Percentiles rank a stretch among this genome's conserved stretches.
phyloP scores from a whole-genome alignment of 2,888 invertebrate species.

The Hydrotaea cyrtoneurina region DNA sequence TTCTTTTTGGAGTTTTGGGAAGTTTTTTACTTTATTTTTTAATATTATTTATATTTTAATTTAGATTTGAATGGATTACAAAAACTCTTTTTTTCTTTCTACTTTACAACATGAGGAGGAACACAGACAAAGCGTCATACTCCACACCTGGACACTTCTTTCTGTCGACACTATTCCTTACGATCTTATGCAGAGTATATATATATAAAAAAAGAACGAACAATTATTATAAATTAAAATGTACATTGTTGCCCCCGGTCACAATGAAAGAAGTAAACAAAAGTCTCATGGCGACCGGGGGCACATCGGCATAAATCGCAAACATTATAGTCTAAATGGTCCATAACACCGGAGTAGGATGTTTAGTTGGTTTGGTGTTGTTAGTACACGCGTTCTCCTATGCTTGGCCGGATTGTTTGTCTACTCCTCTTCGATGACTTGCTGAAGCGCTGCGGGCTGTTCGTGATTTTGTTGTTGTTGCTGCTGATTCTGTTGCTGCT shows the following conservation, averaged over 20 bases:
- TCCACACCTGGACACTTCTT: neutral
- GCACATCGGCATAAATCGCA: slow-evolving; percentile 42
- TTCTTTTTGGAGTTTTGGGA: neutral
- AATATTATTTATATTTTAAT: neutral
- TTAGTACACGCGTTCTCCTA: slow-evolving; percentile 12
- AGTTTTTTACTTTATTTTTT: slow-evolving; percentile 12
- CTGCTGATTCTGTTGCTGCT: slow-evolving; percentile 62
- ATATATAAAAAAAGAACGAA: slow-evolving; percentile 13
- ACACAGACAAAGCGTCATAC: slow-evolving; percentile 26
- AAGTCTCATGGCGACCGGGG: slow-evolving; percentile 60
- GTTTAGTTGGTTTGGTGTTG: neutral
- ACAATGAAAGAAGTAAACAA: slow-evolving; percentile 34
- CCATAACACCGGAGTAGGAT: neutral
- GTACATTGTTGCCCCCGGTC: slow-evolving; percentile 54
- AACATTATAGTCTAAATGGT: slow-evolving; percentile 32
- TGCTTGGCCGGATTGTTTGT: slow-evolving; percentile 3
- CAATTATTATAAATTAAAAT: slow-evolving; percentile 19
- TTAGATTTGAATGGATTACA: neutral
- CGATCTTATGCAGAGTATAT: slow-evolving; percentile 4
- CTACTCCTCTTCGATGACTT: slow-evolving; percentile 69
- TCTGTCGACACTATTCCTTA: neutral
- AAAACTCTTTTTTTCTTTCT: slow-evolving; percentile 2
- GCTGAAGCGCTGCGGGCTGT: slow-evolving; percentile 61
- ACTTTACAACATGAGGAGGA: slow-evolving; percentile 15
- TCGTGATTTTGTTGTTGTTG: slow-evolving; percentile 65